Percentiles rank a stretch among this genome's conserved stretches.
Evolutionary conservation across 2,797 vertebrate species (phyloP).

Genomic region (Hippoglossus hippoglossus): DNA sequence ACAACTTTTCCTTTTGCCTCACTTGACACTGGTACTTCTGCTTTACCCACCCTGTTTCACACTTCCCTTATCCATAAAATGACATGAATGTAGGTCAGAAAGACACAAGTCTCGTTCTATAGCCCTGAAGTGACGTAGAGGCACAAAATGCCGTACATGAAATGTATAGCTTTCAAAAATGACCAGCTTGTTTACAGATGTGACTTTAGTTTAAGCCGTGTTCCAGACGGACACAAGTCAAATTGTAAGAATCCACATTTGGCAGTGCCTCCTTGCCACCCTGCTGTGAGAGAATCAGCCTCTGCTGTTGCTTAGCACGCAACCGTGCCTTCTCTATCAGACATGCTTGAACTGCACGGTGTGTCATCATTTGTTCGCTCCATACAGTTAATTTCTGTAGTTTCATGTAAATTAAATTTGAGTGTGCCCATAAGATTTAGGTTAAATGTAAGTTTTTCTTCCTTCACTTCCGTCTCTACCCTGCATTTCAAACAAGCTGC

Average conservation of each 20-base stretch:
- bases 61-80: conserved; percentile 62
- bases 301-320: conserved; percentile 31
- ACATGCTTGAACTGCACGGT: conserved; percentile 12
- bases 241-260: conserved; percentile 20
- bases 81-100: conserved; percentile 32
- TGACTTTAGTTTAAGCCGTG: conserved; percentile 1
- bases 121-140: conserved; percentile 20
- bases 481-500: neutral
- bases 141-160: neutral
- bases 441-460: no score
- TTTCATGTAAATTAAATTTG: neutral
- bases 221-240: neutral
- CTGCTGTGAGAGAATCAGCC: conserved; percentile 10
- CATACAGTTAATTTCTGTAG: neutral
- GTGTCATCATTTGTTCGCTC: neutral
- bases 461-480: no score
- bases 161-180: neutral
- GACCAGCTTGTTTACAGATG: neutral
- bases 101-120: conserved; percentile 8
- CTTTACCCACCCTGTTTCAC: conserved; percentile 59
- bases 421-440: neutral
- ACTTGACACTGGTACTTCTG: conserved; percentile 55
- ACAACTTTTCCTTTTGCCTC: conserved; percentile 34
- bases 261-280: neutral
- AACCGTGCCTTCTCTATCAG: neutral